Evolutionary conservation across 2,113 vertebrate genomes (phyloP).

Genomic region (Cricetomys ansorgei): DNA sequence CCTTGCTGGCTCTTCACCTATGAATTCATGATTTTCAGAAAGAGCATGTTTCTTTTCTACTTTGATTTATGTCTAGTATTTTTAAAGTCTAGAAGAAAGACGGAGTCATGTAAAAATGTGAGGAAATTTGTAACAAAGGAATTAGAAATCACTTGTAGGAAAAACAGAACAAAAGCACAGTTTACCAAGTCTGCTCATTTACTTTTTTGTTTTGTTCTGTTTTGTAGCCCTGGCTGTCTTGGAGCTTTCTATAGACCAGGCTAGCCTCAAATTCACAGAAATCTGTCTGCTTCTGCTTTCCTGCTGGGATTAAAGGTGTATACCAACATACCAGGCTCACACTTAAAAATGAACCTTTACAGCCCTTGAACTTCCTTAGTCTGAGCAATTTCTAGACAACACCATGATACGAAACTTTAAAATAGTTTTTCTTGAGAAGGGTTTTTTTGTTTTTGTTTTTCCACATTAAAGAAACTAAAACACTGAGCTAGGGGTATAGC

Average conservation of each 20-base stretch:
- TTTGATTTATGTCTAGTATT: neutral
- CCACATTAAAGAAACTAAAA: conserved; percentile 7
- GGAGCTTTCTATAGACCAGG: neutral
- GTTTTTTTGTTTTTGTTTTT: neutral
- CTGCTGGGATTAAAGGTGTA: neutral
- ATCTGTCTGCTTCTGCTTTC: neutral
- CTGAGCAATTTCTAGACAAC: neutral
- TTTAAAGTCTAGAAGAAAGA: neutral
- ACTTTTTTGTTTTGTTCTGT: neutral
- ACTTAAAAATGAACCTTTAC: neutral
- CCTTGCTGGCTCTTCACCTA: neutral
- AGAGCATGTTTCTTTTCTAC: too few species aligned
- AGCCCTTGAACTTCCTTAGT: neutral
- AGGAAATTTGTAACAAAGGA: neutral
- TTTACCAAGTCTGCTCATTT: neutral
- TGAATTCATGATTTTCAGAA: neutral
- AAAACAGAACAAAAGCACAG: neutral
- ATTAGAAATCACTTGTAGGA: too few species aligned
- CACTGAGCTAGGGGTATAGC: neutral
- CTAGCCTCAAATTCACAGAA: neutral
- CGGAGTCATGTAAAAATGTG: neutral
- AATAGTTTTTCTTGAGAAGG: neutral
- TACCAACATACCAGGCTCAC: neutral
- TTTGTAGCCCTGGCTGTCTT: neutral
- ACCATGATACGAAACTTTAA: neutral